A percentile compares a stretch with the other conserved stretches of the same genome.
Evolutionary conservation across 2,113 vertebrate genomes (phyloP).

Genomic region (Salvelinus alpinus): DNA sequence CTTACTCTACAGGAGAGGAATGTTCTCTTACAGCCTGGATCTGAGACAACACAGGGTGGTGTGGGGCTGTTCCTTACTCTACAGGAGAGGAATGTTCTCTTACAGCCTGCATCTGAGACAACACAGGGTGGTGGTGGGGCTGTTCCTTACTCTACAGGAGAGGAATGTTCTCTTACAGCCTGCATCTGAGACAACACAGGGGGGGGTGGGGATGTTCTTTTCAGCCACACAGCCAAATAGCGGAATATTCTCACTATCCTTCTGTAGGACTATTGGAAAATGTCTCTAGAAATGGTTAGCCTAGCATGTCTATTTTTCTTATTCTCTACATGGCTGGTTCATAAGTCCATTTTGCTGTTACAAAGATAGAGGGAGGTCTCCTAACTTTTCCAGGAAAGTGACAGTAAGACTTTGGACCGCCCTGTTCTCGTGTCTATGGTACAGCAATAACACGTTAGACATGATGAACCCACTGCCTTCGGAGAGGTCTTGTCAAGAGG

Average conservation of each 20-base stretch:
- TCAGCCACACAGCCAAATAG: slow-evolving; percentile 39
- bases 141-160: slow-evolving; percentile 18
- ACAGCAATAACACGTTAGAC: background rate
- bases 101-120: slow-evolving; percentile 29
- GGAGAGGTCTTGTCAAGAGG: background rate
- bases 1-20: slow-evolving; percentile 28
- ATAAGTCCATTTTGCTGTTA: background rate
- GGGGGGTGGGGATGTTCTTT: slow-evolving; percentile 39
- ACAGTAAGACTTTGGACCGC: background rate
- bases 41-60: slow-evolving; percentile 41
- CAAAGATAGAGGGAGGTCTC: background rate
- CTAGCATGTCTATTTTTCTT: background rate
- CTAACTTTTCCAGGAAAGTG: background rate
- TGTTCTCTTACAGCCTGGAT: slow-evolving; percentile 42
- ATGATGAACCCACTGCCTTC: background rate
- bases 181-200: slow-evolving; percentile 38
- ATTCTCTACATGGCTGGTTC: slow-evolving; percentile 14
- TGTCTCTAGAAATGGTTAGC: slow-evolving; percentile 9
- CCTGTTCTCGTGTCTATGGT: slow-evolving; percentile 23
- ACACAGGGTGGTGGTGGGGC: slow-evolving; percentile 34
- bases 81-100: slow-evolving; percentile 46
- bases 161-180: slow-evolving; percentile 45
- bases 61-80: slow-evolving; percentile 11
- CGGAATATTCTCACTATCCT: slow-evolving; percentile 4
- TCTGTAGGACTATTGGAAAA: slow-evolving; percentile 16